These are phyloP conservation scores for Eulimnadia texana DNA, from an alignment of 1,140 invertebrate genomes.

Conservation along the genomic window DNA sequence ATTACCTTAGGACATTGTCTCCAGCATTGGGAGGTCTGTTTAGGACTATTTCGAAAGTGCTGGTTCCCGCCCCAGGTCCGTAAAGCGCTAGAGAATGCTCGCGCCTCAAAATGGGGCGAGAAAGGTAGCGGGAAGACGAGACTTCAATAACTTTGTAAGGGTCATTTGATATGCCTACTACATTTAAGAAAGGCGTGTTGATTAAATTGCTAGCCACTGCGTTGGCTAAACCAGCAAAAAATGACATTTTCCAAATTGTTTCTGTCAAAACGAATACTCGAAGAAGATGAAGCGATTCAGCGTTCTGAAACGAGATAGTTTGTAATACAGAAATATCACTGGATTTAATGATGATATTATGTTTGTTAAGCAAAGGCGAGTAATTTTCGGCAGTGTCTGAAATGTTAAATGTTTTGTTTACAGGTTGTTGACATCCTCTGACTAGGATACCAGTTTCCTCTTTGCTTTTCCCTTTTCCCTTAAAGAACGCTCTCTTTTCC, in stretches of 20 bases:
- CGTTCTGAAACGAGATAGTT: too few relatives aligned
- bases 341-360: too few relatives aligned
- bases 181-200: not conserved
- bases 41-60: not conserved
- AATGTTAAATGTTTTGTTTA: too few relatives aligned
- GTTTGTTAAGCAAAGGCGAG: too few relatives aligned
- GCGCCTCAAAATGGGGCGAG: not conserved
- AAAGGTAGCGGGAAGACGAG: not conserved
- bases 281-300: too few relatives aligned
- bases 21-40: not conserved
- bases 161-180: not conserved
- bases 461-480: too few relatives aligned
- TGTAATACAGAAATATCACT: too few relatives aligned
- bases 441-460: too few relatives aligned
- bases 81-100: not conserved
- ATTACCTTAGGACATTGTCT: conserved; percentile 1
- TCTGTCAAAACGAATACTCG: too few relatives aligned
- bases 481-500: too few relatives aligned
- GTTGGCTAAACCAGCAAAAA: not conserved
- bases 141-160: conserved; percentile 1
- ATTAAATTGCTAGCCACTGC: conserved; percentile 6
- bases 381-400: too few relatives aligned
- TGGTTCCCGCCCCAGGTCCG: not conserved
- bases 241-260: conserved; percentile 13
- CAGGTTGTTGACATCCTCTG: too few relatives aligned